Evolutionary conservation across 2,113 vertebrate genomes (phyloP), one percentile per base, ranked within the genome.

Genomic region (Capreolus pygargus): DNA sequence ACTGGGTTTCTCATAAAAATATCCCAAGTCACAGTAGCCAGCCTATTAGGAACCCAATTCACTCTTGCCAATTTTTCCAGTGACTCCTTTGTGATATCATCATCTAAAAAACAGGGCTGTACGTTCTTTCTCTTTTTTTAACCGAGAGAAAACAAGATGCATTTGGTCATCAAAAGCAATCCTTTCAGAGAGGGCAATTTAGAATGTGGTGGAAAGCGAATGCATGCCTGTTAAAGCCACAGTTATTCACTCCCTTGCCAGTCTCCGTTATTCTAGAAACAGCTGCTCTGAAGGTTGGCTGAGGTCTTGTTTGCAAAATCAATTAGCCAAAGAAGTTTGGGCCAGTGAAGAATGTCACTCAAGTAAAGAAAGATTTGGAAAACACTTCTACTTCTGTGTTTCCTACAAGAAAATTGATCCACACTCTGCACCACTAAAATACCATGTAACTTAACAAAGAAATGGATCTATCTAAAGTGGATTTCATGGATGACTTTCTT

Each of bases 241-340:
- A 94, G 97, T 86, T 60, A 89, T 61, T 91, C 96, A 93, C 81
- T 91, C 27, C 17, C 55, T 96, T 67, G 78, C 95, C 94, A 93
- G 61, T 54, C 78, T 97, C 90, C 30, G 39, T 89, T 94, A 50
- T 81, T 96, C 92, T 88, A 98, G 92, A 97, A 98, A 97, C 94
- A 98, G 94, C 97, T 97, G 95, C 95, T 96, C 93, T 85, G 70
- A 96, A 96, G 94, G 88, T 97, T 98, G 98, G 91, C 96, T 96
- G 60, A 98, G 96, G 95, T 97, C 96, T 97, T 98, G 78, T 96
- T 97, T 97, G 93, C 91, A 97, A 81, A 98, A 95, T 94, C 82
- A 97, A 96, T 97, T 97, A 97, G 55, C 82, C 92, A 84, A 79
- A 96, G 91, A 94, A 78, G 88, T 96, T 95, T 74, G 70, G 87